Percentiles rank a stretch among this genome's conserved stretches.
Conservation (phyloP, 2,113 vertebrate species). For the Chiloscyllium plagiosum region DNA sequence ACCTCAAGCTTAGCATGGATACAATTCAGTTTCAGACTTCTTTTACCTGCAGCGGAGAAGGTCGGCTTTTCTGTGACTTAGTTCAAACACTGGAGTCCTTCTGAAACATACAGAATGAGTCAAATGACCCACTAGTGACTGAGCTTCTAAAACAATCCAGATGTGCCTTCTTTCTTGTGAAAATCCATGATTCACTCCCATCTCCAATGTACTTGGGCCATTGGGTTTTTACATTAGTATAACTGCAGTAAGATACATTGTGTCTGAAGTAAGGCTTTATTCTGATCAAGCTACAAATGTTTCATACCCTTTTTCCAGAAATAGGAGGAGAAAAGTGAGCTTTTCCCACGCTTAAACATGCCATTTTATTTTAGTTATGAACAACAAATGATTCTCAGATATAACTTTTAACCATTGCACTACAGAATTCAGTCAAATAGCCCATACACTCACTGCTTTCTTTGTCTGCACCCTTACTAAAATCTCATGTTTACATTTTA, state of each 20-base stretch:
- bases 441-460: not conserved
- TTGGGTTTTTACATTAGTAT: not conserved
- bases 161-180: not conserved
- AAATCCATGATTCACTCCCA: not conserved
- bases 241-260: not conserved
- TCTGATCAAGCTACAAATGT: not conserved
- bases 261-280: conserved; percentile 1
- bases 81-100: not conserved
- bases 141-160: not conserved
- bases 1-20: not conserved
- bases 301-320: not conserved
- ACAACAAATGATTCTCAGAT: conserved; percentile 11
- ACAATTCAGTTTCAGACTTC: not conserved
- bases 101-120: not conserved
- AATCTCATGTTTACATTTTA: not conserved
- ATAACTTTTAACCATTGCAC: conserved; percentile 19
- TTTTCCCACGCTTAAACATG: conserved; percentile 29
- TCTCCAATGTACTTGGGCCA: not conserved
- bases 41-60: not conserved
- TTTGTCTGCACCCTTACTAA: not conserved
- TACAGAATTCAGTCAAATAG: not conserved
- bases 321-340: conserved; percentile 13
- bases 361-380: conserved; percentile 32
- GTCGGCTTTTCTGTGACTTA: not conserved
- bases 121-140: not conserved